Percentiles rank a stretch among this genome's conserved stretches.
These are phyloP conservation scores for Tenodera sinensis DNA, from an alignment of 2,888 invertebrate species.

Conservation along the genomic window DNA sequence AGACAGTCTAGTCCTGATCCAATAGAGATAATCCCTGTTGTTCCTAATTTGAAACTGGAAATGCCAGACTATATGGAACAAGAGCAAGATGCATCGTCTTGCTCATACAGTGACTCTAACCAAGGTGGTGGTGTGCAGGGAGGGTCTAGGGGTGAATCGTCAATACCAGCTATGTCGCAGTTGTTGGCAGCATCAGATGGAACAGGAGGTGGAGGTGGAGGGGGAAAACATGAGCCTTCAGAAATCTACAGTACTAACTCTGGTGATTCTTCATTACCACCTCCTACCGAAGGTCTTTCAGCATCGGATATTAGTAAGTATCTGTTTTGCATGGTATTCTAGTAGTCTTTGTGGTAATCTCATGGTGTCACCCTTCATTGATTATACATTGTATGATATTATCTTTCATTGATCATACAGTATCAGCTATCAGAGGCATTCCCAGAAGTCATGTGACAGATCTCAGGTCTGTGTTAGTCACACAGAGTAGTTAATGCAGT, in stretches of 20 bases:
- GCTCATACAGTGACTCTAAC: constrained; percentile 23
- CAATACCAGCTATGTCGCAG: constrained; percentile 11
- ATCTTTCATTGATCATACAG: no score
- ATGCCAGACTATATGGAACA: constrained; percentile 54
- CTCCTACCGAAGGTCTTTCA: constrained; percentile 20
- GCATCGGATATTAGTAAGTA: constrained; percentile 29
- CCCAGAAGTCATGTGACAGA: no score
- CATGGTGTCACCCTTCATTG: no score
- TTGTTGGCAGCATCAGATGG: neutral
- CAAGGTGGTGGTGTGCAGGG: constrained; percentile 4
- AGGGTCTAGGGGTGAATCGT: neutral
- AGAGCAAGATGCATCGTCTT: constrained; percentile 23
- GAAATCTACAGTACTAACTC: constrained; percentile 27
- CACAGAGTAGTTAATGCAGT: no score
- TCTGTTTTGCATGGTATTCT: neutral
- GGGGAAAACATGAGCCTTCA: constrained; percentile 18
- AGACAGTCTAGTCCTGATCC: constrained; percentile 42
- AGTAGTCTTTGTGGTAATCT: no score
- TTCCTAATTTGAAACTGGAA: constrained; percentile 53
- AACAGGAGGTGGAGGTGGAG: neutral
- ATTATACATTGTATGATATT: no score
- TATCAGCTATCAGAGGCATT: no score
- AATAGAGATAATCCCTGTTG: constrained; percentile 46
- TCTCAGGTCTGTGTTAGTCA: no score
- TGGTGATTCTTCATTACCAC: constrained; percentile 18